These are phyloP conservation scores for Pollachius pollachius DNA, from an alignment of 2,113 vertebrate species.

Conservation along the genomic window DNA sequence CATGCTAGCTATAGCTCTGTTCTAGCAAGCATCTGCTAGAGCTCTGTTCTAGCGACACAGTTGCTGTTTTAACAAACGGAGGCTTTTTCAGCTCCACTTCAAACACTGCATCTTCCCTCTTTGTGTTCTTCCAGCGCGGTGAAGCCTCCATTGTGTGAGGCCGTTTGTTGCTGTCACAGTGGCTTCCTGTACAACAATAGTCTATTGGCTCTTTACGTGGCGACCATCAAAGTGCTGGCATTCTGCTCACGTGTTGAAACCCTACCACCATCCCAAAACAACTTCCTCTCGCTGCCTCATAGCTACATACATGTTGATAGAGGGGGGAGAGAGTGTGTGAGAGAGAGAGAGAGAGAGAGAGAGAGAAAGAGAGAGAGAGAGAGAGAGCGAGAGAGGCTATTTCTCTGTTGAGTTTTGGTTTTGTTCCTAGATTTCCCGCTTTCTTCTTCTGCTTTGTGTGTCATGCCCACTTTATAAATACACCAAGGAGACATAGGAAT, in stretches of 20 bases:
- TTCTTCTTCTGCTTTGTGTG: no score
- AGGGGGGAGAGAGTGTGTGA: no score
- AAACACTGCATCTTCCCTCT: background rate
- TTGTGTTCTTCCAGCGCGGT: background rate
- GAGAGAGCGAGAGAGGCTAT: no score
- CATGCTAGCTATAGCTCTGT: background rate
- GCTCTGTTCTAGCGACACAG: slow-evolving; percentile 12
- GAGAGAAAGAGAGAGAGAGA: no score
- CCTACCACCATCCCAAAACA: background rate
- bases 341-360: no score
- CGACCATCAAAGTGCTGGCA: slow-evolving; percentile 10
- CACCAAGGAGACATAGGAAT: no score
- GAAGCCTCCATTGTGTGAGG: background rate
- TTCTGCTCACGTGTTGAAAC: background rate
- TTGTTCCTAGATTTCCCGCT: no score
- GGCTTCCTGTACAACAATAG: slow-evolving; percentile 12
- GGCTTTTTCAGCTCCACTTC: slow-evolving; percentile 19
- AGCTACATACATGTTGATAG: no score
- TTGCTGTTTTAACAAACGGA: slow-evolving; percentile 18
- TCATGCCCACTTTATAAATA: no score
- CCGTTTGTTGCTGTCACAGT: background rate
- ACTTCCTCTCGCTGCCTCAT: background rate
- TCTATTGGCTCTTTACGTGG: background rate
- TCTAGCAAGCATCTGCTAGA: background rate
- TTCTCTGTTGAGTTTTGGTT: no score